Conservation (phyloP, 2,888 invertebrate species). For the Panzeria rudis region DNA sequence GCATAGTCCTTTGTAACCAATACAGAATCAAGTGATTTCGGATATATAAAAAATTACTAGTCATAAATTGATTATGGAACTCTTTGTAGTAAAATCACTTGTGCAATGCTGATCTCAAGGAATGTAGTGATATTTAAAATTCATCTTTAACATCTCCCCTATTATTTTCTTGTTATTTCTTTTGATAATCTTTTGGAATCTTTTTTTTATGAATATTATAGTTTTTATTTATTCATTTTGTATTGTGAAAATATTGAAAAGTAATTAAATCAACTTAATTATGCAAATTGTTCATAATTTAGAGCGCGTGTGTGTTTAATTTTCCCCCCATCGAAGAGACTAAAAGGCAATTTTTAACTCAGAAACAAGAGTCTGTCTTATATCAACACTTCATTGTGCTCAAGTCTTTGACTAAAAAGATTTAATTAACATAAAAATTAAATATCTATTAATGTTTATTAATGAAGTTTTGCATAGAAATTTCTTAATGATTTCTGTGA, state of each 20-base stretch:
- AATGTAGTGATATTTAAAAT: not conserved
- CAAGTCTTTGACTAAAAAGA: constrained; percentile 9
- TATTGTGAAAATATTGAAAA: constrained; percentile 26
- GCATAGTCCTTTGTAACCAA: no score
- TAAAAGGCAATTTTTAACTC: constrained; percentile 22
- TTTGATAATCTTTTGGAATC: not conserved
- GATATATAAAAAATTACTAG: no score
- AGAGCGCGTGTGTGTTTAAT: constrained; percentile 56
- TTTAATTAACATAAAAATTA: constrained; percentile 40
- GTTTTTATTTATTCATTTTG: constrained; percentile 24
- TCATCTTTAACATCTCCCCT: not conserved
- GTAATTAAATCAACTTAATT: constrained; percentile 52
- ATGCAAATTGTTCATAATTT: constrained; percentile 66
- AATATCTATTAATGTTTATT: constrained; percentile 23
- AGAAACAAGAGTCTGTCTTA: constrained; percentile 13
- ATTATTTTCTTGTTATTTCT: not conserved
- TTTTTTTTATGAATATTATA: constrained; percentile 1
- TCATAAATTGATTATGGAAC: no score
- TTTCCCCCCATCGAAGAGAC: not conserved
- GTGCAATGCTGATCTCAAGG: not conserved
- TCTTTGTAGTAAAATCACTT: not conserved
- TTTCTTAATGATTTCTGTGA: constrained; percentile 32
- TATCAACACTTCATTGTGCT: not conserved
- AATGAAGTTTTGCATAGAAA: constrained; percentile 30
- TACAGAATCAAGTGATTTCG: no score